Evolutionary conservation across 2,113 vertebrate genomes (phyloP), one percentile per base, ranked within the genome.

Genomic region (Cisticola juncidis): DNA sequence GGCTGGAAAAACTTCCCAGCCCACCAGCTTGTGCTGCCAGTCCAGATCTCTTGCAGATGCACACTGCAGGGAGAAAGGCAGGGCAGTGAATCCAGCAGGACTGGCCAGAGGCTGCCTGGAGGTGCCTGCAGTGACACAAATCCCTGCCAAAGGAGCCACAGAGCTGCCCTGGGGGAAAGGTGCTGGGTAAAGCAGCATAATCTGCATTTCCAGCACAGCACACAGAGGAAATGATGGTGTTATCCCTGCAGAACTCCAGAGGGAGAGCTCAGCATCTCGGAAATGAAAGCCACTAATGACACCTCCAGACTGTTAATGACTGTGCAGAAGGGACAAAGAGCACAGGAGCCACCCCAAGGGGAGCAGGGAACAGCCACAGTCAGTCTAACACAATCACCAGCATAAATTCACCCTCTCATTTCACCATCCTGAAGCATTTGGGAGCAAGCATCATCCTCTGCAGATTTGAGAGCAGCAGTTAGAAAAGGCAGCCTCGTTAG

Each of bases 231-330:
- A 61, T 1, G 35, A 7, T 23, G 50, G 64, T 66, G 73, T 62
- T 74, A 78, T 36, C 35, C 47, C n/a, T 8, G 20, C 42, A 81
- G 85, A 90, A 42, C 81, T 87, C 56, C 73, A 84, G 69, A 81
- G 88, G 78, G 81, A 94, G 56, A 71, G 78, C 85, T 42, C 22
- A 78, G 65, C 17, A 26, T 5, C 47, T 33, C 9, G 6, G 73
- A 90, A 58, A 57, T 12, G 57, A 61, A 77, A 91, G 7, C 36
- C n/a, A 9, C 47, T 45, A 58, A 48, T 33, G 65, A 62, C 24
- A 78, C 15, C 65, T 78, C 42, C 35, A 50, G 64, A 28, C 28
- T 61, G 35, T 38, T 48, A 47, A 57, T 65, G 68, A 64, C 19
- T 47, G 24, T 9, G 13, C 50, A 44, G 62, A 21, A 72, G 42